phyloP scores from a whole-genome alignment of 2,113 vertebrate species.

The Zosterops hypoxanthus region DNA sequence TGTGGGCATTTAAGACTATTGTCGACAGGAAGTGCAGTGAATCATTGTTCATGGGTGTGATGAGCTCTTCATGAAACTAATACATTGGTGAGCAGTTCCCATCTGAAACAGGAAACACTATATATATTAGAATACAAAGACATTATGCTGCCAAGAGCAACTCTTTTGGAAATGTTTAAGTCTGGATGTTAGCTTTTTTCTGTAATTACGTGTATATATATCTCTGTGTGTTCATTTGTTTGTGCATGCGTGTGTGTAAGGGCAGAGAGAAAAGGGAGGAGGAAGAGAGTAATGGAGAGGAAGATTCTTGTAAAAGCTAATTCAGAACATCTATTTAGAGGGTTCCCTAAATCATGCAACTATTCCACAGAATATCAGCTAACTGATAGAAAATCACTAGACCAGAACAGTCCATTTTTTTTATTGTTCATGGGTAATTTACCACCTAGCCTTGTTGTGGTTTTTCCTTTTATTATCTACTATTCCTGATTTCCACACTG shows the following conservation, averaged over 20 bases:
- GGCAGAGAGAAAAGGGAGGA: not conserved
- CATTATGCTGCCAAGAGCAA: not conserved
- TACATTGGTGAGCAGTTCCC: not conserved
- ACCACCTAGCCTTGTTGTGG: not conserved
- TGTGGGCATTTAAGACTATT: not conserved
- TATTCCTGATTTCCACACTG: constrained; percentile 23
- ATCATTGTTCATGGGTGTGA: not conserved
- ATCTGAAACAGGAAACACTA: not conserved
- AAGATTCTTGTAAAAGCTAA: not conserved
- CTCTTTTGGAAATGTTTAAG: not conserved
- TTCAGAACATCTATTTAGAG: not conserved
- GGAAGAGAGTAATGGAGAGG: not conserved
- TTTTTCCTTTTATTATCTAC: constrained; percentile 23
- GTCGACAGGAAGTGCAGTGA: fast-evolving
- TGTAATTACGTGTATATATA: not conserved
- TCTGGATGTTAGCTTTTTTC: not conserved
- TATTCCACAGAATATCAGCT: not conserved
- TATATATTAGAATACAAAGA: not conserved
- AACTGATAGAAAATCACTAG: constrained; percentile 14
- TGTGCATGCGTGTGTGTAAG: not conserved
- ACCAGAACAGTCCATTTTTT: constrained; percentile 14
- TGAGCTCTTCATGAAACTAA: not conserved
- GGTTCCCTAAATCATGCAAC: not conserved
- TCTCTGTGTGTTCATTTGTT: fast-evolving
- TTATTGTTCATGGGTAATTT: constrained; percentile 57